A percentile compares a stretch with the other conserved stretches of the same genome.
phyloP scores from a whole-genome alignment of 2,888 invertebrate genomes.

The Philereme vetulata region DNA sequence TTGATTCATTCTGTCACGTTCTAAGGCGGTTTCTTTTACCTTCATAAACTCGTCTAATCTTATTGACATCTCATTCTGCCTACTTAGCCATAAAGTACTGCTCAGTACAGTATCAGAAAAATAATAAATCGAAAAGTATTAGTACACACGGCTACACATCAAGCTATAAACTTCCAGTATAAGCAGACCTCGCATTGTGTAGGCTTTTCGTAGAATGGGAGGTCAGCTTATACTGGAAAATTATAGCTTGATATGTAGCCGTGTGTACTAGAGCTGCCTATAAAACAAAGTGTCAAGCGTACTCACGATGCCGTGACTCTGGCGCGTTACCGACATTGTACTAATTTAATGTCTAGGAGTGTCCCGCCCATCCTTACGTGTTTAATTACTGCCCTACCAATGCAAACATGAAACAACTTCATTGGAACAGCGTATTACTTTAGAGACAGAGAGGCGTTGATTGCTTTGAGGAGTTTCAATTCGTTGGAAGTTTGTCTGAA shows the following conservation, averaged over 20 bases:
- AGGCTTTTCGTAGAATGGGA: too few relatives aligned
- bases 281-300: conserved; percentile 43
- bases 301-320: conserved; percentile 53
- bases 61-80: too few relatives aligned
- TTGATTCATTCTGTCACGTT: too few relatives aligned
- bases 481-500: conserved; percentile 24
- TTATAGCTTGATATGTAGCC: too few relatives aligned
- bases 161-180: too few relatives aligned
- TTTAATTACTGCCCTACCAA: conserved; percentile 65
- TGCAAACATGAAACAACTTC: conserved; percentile 61
- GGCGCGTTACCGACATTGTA: conserved; percentile 49
- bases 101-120: background rate
- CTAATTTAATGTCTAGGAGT: conserved; percentile 64
- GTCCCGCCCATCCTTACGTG: conserved; percentile 55
- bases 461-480: conserved; percentile 24
- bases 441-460: conserved; percentile 24
- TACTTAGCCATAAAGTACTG: too few relatives aligned
- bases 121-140: conserved; percentile 15
- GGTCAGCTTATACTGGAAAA: too few relatives aligned
- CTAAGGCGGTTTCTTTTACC: too few relatives aligned
- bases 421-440: conserved; percentile 44
- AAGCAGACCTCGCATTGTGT: too few relatives aligned
- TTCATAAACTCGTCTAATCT: too few relatives aligned
- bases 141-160: too few relatives aligned
- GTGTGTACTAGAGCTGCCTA: conserved; percentile 29